Conservation (phyloP, 2,888 invertebrate genomes). For the Plagodis pulveraria region DNA sequence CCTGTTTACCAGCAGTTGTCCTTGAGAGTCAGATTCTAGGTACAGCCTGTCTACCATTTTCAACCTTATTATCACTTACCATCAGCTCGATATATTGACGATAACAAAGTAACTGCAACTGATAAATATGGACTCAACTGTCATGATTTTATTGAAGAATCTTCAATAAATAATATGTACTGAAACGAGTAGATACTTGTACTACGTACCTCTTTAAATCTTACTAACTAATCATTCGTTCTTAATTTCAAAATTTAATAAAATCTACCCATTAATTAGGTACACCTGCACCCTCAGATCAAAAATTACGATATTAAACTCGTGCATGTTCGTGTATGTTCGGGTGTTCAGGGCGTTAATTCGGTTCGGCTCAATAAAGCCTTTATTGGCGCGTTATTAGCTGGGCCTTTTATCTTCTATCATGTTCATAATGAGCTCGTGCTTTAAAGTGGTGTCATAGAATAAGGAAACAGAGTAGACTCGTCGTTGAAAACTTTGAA, state of each 20-base stretch:
- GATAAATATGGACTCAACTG: too few species aligned
- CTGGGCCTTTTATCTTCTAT: constrained; percentile 57
- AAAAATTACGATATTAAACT: constrained; percentile 43
- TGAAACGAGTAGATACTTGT: too few species aligned
- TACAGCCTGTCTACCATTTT: too few species aligned
- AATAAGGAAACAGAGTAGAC: constrained; percentile 11
- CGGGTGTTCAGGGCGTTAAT: constrained; percentile 56
- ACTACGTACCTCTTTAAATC: too few species aligned
- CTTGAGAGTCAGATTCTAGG: too few species aligned
- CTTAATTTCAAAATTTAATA: constrained; percentile 37
- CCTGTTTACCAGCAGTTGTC: too few species aligned
- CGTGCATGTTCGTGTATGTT: constrained; percentile 47
- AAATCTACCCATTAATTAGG: constrained; percentile 49
- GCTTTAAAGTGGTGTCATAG: constrained; percentile 42
- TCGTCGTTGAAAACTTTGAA: not conserved
- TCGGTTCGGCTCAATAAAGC: constrained; percentile 62
- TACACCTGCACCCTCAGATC: constrained; percentile 38
- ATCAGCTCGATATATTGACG: too few species aligned
- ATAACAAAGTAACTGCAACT: too few species aligned
- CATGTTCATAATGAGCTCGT: constrained; percentile 58
- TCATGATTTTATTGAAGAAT: too few species aligned
- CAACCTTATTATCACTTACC: too few species aligned
- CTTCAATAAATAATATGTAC: too few species aligned
- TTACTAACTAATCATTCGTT: constrained; percentile 17
- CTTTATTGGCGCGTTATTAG: constrained; percentile 62